Percentiles rank a stretch among this genome's conserved stretches.
Evolutionary conservation across 2,797 vertebrate genomes (phyloP).

Genomic region (Sebastes itinus): DNA sequence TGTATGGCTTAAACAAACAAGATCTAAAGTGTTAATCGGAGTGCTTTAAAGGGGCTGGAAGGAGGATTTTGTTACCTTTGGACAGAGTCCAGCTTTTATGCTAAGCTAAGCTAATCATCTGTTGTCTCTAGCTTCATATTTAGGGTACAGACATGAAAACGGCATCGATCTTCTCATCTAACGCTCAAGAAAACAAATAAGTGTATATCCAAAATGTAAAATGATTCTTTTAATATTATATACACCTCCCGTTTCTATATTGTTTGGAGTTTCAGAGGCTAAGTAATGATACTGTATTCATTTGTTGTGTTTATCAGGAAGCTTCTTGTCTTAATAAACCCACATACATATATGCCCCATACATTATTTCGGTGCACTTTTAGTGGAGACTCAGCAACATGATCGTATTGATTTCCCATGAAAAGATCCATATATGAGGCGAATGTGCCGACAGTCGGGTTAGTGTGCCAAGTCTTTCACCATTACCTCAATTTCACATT

Average conservation of each 20-base stretch:
- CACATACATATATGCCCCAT: not conserved
- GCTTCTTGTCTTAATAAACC: not conserved
- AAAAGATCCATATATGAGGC: conserved; percentile 25
- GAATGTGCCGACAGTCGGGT: conserved; percentile 13
- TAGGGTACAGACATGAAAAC: not conserved
- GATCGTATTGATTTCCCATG: conserved; percentile 37
- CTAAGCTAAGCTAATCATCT: not conserved
- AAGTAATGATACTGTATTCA: not conserved
- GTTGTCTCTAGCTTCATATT: not conserved
- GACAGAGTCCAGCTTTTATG: not conserved
- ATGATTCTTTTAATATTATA: not conserved
- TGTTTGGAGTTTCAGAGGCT: not conserved
- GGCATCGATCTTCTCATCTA: no score
- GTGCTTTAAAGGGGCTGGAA: not conserved
- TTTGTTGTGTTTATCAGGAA: not conserved
- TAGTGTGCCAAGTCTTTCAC: conserved; percentile 4
- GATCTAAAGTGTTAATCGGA: not conserved
- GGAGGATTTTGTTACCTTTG: not conserved
- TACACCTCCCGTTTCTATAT: not conserved
- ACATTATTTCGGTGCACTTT: not conserved
- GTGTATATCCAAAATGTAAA: not conserved
- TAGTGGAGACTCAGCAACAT: not conserved
- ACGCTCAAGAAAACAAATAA: not conserved
- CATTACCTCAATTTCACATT: conserved; percentile 22
- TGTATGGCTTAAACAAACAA: not conserved